Conservation (phyloP, 2,797 vertebrate genomes). For the Rhinichthys osculus region DNA sequence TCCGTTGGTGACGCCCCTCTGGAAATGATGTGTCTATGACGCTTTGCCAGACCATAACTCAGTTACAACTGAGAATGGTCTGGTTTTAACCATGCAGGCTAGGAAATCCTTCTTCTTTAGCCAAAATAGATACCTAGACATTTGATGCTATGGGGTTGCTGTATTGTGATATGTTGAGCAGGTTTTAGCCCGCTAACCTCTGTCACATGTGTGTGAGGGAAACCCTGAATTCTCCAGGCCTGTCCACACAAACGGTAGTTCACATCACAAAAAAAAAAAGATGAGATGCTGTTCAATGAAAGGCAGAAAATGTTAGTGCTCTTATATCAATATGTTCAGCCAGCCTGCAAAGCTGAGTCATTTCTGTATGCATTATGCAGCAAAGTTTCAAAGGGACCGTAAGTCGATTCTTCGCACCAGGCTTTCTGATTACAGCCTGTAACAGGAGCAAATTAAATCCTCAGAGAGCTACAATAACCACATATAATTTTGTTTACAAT, state of each 20-base stretch:
- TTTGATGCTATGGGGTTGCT: constrained; percentile 17
- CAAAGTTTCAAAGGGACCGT: constrained; percentile 36
- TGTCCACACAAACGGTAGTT: background rate
- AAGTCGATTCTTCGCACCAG: constrained; percentile 14
- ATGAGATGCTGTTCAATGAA: background rate
- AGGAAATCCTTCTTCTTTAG: constrained; percentile 24
- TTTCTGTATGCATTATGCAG: constrained; percentile 32
- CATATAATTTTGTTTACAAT: constrained; percentile 49
- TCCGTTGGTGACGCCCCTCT: no score
- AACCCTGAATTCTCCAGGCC: background rate
- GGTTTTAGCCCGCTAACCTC: constrained; percentile 5
- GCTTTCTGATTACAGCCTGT: constrained; percentile 36
- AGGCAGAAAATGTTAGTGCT: constrained; percentile 13
- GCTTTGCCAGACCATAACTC: no score
- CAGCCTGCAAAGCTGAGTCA: constrained; percentile 11
- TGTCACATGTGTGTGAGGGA: constrained; percentile 6
- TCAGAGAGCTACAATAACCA: constrained; percentile 36
- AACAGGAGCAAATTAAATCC: constrained; percentile 38
- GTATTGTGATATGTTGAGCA: constrained; percentile 19
- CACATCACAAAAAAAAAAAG: background rate
- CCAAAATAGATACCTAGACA: background rate
- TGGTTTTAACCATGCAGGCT: no score
- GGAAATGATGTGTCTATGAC: no score
- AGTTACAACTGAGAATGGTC: no score
- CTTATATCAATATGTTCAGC: constrained; percentile 32